A percentile compares a stretch with the other conserved stretches of the same genome.
Conservation (phyloP, 2,888 invertebrate species). For the Drosophila lutescens region DNA sequence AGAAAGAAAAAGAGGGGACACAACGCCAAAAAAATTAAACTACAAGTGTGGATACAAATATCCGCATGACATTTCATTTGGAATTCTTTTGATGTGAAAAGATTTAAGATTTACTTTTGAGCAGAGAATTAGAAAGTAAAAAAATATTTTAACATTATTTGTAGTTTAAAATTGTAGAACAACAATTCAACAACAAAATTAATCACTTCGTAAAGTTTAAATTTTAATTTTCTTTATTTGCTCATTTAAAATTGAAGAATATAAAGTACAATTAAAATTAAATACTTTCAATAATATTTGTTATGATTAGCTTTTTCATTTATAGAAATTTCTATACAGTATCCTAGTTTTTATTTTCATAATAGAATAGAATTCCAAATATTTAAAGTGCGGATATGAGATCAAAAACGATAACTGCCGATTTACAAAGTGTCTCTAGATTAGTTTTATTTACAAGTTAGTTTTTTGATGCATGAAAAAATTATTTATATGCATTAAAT, state of each 20-base stretch:
- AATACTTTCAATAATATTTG: too few species aligned
- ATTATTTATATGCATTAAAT: slow-evolving; percentile 1
- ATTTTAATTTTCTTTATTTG: too few species aligned
- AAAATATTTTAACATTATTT: too few species aligned
- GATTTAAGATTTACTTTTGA: too few species aligned
- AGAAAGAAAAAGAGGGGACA: slow-evolving; percentile 5
- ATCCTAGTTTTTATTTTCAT: not conserved
- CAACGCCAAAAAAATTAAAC: slow-evolving; percentile 5
- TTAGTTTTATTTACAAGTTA: slow-evolving; percentile 43
- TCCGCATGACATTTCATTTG: not conserved
- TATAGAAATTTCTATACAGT: too few species aligned
- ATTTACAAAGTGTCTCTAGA: not conserved
- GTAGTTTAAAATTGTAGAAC: too few species aligned
- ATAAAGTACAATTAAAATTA: too few species aligned
- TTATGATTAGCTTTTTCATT: too few species aligned
- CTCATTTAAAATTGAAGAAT: too few species aligned
- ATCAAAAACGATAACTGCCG: not conserved
- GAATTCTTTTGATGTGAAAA: not conserved
- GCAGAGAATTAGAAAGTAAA: too few species aligned
- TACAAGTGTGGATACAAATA: not conserved
- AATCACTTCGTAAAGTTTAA: too few species aligned
- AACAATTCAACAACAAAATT: too few species aligned
- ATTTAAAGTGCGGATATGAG: not conserved
- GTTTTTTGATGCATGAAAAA: slow-evolving; percentile 23
- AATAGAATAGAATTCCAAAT: not conserved